A percentile compares a stretch with the other conserved stretches of the same genome.
These are phyloP conservation scores for Oncorhynchus keta DNA, from an alignment of 2,113 vertebrate genomes.

Conservation along the genomic window DNA sequence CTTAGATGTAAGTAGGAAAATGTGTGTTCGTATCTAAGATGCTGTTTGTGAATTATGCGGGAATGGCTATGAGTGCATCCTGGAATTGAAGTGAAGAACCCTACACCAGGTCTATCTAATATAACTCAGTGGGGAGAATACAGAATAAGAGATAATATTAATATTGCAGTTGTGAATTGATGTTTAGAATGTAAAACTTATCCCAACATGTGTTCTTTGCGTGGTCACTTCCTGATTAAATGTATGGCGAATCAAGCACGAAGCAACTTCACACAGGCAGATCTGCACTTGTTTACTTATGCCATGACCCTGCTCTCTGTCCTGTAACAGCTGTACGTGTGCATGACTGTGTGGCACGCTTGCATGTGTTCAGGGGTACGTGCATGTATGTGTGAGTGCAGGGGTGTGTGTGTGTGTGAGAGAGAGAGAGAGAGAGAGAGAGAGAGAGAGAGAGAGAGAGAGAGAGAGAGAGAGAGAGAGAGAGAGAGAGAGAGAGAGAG, in stretches of 20 bases:
- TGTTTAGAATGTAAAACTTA: not conserved
- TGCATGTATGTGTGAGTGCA: not conserved
- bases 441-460: too few relatives aligned
- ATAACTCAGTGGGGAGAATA: not conserved
- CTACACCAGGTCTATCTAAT: not conserved
- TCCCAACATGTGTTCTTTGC: not conserved
- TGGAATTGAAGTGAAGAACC: not conserved
- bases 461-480: too few relatives aligned
- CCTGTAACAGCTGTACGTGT: not conserved
- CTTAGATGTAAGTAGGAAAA: not conserved
- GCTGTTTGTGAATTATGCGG: too few relatives aligned
- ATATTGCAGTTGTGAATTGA: not conserved
- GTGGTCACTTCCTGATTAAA: not conserved
- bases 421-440: too few relatives aligned
- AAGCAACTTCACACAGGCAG: not conserved
- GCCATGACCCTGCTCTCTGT: not conserved
- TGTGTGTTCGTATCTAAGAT: too few relatives aligned
- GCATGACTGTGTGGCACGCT: not conserved
- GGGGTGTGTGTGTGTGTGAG: not conserved
- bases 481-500: not conserved
- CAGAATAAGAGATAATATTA: not conserved
- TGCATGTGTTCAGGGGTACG: not conserved
- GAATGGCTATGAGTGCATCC: not conserved
- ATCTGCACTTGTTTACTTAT: not conserved
- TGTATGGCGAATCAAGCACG: not conserved